Base-by-base conservation (phyloP, 2,888 invertebrate species). In the Drosophila hawaiiensis region DNA sequence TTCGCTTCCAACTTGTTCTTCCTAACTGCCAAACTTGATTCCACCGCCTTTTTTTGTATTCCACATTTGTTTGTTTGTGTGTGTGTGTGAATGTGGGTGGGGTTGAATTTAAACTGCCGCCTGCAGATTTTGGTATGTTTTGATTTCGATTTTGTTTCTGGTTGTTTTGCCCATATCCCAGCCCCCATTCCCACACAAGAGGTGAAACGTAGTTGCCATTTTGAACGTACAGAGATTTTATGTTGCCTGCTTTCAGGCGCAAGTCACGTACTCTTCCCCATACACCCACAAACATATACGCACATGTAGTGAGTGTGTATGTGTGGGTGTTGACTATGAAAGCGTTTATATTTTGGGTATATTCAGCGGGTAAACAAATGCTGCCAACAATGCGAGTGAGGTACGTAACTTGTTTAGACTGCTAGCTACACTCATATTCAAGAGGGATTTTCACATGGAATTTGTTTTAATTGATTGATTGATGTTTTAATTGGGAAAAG, bases 401-500 rank as follows among this genome's bases (percentile, higher is more conserved):
- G 58, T 28, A 61, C 31, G 52, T 37, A 80, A 73, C 73, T 89
- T 88, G 90, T 89, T 84, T 89, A 87, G 84, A 72, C 68, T 56
- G 70, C 74, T 72, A 72, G 54, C 84, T 73, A 70, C 75, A 83
- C 74, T 88, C 84, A 90, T 84, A 90, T 84, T 80, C 74, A 83
- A 76, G 61, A 66, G 84, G 80, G 89, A 88, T 82, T 90, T 87
- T 82, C 69, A 41, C 78, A 80, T 90, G 82, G 90, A 91, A 91
- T 90, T 90, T 76, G 90, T 87, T 87, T 87, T 87, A 87, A 87
- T 91, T 91, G 87, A 87, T 85, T 91, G 92, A 91, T 92, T 92
- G 91, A 91, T 92, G 91, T 91, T 91, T 91, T 91, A 92, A 91
- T 91, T 91, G 88, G 87, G 90, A 88, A 91, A 91, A 80, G 80